Evolutionary conservation across 2,797 vertebrate species (phyloP), one percentile per base, ranked within the genome.

Genomic region (Mionectes olivaceus): DNA sequence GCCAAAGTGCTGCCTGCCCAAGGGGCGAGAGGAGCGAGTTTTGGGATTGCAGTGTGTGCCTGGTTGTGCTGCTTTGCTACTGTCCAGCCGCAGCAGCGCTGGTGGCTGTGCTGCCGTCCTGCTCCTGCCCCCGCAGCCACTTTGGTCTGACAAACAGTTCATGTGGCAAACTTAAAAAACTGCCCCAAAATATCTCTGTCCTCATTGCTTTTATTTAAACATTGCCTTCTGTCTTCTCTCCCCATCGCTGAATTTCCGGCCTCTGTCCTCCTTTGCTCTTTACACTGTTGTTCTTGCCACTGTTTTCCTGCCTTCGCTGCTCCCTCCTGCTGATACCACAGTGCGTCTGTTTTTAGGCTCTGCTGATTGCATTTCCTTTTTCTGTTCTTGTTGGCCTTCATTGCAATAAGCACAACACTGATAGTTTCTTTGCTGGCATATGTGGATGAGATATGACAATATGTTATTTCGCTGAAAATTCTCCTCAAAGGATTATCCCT

Each of bases 401-500:
- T 47, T 95, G 76, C 75, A 74, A 76, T 92, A 84, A 95, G 81
- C 60, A 73, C 84, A 90, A 39, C 73, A 79, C 53, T 67, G 71
- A 59, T 78, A 69, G 64, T 87, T 90, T 89, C 57, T 80, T 87
- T 93, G 82, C 80, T 95, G 89, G 90, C 92, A 63, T 92, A 87
- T 88, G 83, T 83, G 82, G 89, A 90, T 91, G 83, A 96, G 92
- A 92, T 95, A 95, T 23, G 19, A 92, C 94, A 94, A 79, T 93
- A 81, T 52, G 56, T 94, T 95, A 93, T 94, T 96, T 93, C 78
- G 50, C 69, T 1, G 46, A 88, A 90, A 89, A 79, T 88, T 93
- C 91, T 64, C 37, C 93, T 93, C 92, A 80, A 93, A 94, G 94
- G 94, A 94, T 96, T 97, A 96, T 97, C 43, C 91, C 89, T 96